Conservation (phyloP, 2,797 vertebrate genomes). For the Nasua narica region DNA sequence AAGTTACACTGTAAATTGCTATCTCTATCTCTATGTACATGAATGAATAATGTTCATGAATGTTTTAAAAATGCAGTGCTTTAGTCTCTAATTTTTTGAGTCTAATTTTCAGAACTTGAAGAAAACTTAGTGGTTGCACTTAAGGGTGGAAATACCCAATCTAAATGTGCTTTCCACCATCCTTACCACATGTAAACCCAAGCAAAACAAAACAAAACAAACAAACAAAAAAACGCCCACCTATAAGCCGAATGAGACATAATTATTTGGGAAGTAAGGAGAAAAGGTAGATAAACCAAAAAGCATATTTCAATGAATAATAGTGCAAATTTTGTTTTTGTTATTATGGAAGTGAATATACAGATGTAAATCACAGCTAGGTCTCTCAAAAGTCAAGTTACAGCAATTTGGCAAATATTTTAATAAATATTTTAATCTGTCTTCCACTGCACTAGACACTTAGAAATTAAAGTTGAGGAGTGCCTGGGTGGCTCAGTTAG, state of each 20-base stretch:
- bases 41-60: background rate
- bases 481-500: background rate
- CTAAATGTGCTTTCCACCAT: background rate
- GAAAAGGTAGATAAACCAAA: background rate
- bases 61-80: background rate
- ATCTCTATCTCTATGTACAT: background rate
- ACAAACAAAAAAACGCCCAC: background rate
- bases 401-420: background rate
- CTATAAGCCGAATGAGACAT: background rate
- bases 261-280: background rate
- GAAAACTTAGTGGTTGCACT: background rate
- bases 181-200: background rate
- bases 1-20: background rate
- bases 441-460: background rate
- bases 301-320: background rate
- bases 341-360: background rate
- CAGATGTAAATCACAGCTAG: background rate
- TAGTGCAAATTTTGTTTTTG: background rate
- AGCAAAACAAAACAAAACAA: background rate
- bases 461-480: background rate
- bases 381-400: background rate
- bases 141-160: background rate
- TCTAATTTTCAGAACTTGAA: background rate
- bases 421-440: background rate
- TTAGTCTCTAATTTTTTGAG: no score